A percentile compares a stretch with the other conserved stretches of the same genome.
Conservation (phyloP, 2,113 vertebrate genomes). For the Percopsis transmontana region DNA sequence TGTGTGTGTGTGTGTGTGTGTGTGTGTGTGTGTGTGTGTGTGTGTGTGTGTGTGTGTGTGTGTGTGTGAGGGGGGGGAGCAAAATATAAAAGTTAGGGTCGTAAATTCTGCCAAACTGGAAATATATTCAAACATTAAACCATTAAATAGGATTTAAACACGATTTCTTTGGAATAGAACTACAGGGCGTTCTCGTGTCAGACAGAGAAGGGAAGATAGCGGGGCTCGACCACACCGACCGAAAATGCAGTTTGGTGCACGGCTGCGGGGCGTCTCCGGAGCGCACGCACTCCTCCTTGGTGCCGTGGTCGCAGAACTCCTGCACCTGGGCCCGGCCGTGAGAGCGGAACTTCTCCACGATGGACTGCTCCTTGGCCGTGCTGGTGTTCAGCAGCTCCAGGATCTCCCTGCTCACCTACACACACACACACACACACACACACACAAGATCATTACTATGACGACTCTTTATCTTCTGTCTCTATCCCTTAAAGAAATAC, state of each 20-base stretch:
- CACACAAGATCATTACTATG: neutral
- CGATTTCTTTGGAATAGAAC: no score
- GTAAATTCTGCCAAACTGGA: no score
- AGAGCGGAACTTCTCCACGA: constrained; percentile 92
- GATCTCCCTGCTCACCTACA: constrained; percentile 91
- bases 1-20: no score
- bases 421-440: neutral
- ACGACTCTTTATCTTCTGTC: no score
- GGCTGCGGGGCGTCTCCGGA: constrained; percentile 85
- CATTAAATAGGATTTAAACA: no score
- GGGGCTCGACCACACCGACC: constrained; percentile 68
- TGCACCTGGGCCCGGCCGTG: constrained; percentile 92
- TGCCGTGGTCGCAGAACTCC: constrained; percentile 94
- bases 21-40: no score
- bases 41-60: no score
- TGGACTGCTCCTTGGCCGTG: constrained; percentile 93
- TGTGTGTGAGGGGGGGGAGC: no score
- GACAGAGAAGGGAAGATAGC: neutral
- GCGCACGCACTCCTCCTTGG: constrained; percentile 90
- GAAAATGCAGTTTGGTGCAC: constrained; percentile 89
- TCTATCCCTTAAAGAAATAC: no score
- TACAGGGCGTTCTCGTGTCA: no score
- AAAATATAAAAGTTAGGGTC: no score
- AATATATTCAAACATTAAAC: no score
- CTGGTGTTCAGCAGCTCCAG: constrained; percentile 90